Base-by-base conservation (phyloP, 2,797 vertebrate genomes). In the Cynodonichthys magdalenae region DNA sequence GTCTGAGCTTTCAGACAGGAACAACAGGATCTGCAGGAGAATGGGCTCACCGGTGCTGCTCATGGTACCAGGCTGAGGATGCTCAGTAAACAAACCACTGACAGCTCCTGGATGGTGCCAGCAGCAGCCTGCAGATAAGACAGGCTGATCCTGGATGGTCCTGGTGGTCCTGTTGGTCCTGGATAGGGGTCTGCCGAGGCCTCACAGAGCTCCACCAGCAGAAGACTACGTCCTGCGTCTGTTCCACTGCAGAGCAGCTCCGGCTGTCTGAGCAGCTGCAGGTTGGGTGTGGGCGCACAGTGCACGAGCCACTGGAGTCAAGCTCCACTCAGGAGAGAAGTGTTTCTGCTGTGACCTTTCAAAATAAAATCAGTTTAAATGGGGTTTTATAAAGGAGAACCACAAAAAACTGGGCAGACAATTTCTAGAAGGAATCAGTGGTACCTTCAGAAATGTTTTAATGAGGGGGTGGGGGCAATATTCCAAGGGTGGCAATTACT, bases 41-140 rank as follows among this genome's bases (percentile, higher is more conserved):
- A 9, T 31, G 4, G 48, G 70, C 90, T 88, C 79, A 94, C 93
- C 92, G 18, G 92, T 92, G 88, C 90, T 93, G 88, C 90, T 94
- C 93, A 94, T 94, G 57, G 77, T 88, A 59, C 63, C 72, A 28
- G 59, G 76, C 82, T 75, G 85, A 85, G 80, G 83, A 67, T 86
- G 79, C 81, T 46, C 69, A 56, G 74, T 75, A 77, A 75, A 81
- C 52, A 63, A 75, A 55, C 83, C 82, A 77, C 79, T 80, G 75
- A 75, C 75, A 69, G 67, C 5, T 28, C 86, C 77, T 75, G 75
- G 74, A 76, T 50, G 81, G 67, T 80, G 81, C 56, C 63, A 53
- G 61, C 73, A 61, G 63, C 69, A 72, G 63, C 69, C 69, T n/a
- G 61, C 59, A 19, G 59, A 64, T 59, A 72, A 71, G 55, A 34